A percentile compares a stretch with the other conserved stretches of the same genome.
phyloP scores from a whole-genome alignment of 2,888 invertebrate species.

The Teleogryllus oceanicus region DNA sequence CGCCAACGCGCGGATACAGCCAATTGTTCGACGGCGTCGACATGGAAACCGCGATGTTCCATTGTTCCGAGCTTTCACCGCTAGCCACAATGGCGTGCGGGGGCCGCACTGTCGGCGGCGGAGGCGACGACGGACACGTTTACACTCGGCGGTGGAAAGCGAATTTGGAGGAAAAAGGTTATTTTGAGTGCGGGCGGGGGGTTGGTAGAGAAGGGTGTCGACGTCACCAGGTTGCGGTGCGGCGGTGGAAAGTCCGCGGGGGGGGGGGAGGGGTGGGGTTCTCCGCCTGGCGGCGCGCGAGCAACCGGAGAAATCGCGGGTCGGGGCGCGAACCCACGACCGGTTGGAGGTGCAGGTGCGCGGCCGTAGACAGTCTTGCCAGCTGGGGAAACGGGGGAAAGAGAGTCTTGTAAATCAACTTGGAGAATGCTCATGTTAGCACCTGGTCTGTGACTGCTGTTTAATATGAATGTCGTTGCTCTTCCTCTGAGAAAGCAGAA shows the following conservation, averaged over 20 bases:
- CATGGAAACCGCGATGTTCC: conserved; percentile 2
- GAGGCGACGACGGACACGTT: neutral
- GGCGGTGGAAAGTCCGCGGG: neutral
- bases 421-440: too few relatives aligned
- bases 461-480: too few relatives aligned
- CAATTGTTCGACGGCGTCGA: conserved; percentile 7
- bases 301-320: too few relatives aligned
- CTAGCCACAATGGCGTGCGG: neutral
- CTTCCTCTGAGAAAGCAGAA: too few relatives aligned
- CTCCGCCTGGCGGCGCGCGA: too few relatives aligned
- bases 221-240: neutral
- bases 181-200: neutral
- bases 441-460: too few relatives aligned
- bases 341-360: too few relatives aligned
- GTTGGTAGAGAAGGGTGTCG: neutral
- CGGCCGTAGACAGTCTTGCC: too few relatives aligned
- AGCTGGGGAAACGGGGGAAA: too few relatives aligned
- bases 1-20: conserved; percentile 1
- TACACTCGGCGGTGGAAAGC: conserved; percentile 9
- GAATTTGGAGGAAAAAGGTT: conserved; percentile 10
- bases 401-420: too few relatives aligned
- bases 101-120: neutral
- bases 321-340: too few relatives aligned
- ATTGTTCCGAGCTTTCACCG: conserved; percentile 6
- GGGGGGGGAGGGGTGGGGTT: neutral